Conservation (phyloP, 2,888 invertebrate genomes). For the Amiota mariae region DNA sequence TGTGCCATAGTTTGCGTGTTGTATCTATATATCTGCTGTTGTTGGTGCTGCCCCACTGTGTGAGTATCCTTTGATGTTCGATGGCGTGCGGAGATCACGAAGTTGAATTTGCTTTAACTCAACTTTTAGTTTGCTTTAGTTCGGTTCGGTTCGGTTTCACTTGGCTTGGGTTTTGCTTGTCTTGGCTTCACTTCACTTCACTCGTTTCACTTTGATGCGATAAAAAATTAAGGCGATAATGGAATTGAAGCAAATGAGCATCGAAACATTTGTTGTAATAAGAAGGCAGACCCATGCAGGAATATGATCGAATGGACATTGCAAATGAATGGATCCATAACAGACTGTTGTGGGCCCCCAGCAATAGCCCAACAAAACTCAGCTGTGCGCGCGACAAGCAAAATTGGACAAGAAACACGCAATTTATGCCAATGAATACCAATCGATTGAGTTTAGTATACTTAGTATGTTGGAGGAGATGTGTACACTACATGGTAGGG, state of each 20-base stretch:
- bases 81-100: slow-evolving; percentile 48
- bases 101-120: slow-evolving; percentile 22
- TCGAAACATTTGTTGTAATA: slow-evolving; percentile 62
- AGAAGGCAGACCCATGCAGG: slow-evolving; percentile 64
- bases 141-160: slow-evolving; percentile 38
- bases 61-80: slow-evolving; percentile 70
- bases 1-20: slow-evolving; percentile 54
- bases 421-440: slow-evolving; percentile 63
- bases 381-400: slow-evolving; percentile 64
- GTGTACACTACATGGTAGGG: too few species aligned
- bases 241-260: slow-evolving; percentile 72
- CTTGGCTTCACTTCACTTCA: slow-evolving; percentile 41
- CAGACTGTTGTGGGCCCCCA: neutral
- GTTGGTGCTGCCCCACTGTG: slow-evolving; percentile 63
- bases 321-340: neutral
- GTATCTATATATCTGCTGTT: slow-evolving; percentile 56
- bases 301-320: slow-evolving; percentile 27
- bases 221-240: slow-evolving; percentile 73
- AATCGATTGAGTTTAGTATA: too few species aligned
- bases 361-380: slow-evolving; percentile 19
- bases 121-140: neutral
- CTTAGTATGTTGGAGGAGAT: too few species aligned
- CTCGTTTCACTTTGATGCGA: slow-evolving; percentile 65
- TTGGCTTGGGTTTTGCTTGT: slow-evolving; percentile 43
- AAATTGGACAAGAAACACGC: slow-evolving; percentile 68